A percentile compares a stretch with the other conserved stretches of the same genome.
phyloP scores from a whole-genome alignment of 2,113 vertebrate species.

The Gambusia affinis region DNA sequence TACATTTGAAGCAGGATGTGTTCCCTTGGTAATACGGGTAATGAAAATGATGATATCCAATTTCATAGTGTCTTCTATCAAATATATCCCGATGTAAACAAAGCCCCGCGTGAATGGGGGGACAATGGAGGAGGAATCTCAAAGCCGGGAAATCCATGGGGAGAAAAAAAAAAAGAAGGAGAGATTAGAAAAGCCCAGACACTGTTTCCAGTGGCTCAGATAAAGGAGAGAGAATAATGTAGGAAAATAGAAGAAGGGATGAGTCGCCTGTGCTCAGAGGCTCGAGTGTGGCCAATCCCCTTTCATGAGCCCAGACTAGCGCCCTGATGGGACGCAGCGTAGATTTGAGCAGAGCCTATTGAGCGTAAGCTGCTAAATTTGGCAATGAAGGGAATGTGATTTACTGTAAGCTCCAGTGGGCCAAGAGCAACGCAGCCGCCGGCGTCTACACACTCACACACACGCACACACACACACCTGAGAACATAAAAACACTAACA shows the following conservation, averaged over 20 bases:
- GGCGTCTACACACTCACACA: slow-evolving; percentile 49
- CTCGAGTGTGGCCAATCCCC: slow-evolving; percentile 91
- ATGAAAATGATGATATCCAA: slow-evolving; percentile 66
- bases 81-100: slow-evolving; percentile 62
- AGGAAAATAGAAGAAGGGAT: slow-evolving; percentile 85
- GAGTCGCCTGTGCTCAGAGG: slow-evolving; percentile 81
- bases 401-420: slow-evolving; percentile 92
- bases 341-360: slow-evolving; percentile 93
- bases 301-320: slow-evolving; percentile 93
- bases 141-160: slow-evolving; percentile 63
- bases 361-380: slow-evolving; percentile 99
- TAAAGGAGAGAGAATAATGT: slow-evolving; percentile 83
- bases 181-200: slow-evolving; percentile 58
- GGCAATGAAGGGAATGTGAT: slow-evolving; percentile 97
- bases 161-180: slow-evolving; percentile 24
- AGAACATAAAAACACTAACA: slow-evolving; percentile 55
- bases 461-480: slow-evolving; percentile 35
- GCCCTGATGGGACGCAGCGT: slow-evolving; percentile 93
- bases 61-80: slow-evolving; percentile 61
- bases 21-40: slow-evolving; percentile 64
- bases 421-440: slow-evolving; percentile 73
- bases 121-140: slow-evolving; percentile 70
- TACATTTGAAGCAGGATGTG: slow-evolving; percentile 25
- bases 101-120: slow-evolving; percentile 83
- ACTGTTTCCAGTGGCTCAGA: slow-evolving; percentile 65